Evolutionary conservation across 2,113 vertebrate genomes (phyloP).

Genomic region (Gavialis gangeticus): DNA sequence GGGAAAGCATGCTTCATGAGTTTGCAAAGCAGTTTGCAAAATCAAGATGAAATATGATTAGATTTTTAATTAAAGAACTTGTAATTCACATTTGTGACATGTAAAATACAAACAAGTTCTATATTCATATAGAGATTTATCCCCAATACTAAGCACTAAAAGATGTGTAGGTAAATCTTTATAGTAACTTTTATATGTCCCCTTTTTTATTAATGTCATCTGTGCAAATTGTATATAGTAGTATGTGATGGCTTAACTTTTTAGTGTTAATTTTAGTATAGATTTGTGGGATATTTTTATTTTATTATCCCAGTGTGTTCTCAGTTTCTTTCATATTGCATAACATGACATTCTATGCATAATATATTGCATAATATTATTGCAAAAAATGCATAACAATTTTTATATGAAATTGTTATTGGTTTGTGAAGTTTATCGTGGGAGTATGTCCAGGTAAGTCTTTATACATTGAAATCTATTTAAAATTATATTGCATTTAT

Average conservation of each 20-base stretch:
- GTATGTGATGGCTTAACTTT: neutral
- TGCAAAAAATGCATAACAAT: neutral
- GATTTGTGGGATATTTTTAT: neutral
- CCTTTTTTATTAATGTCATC: neutral
- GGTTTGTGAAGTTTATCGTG: neutral
- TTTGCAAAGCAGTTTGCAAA: neutral
- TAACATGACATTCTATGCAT: neutral
- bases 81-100: neutral
- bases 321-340: neutral
- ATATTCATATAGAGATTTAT: neutral
- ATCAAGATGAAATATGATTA: neutral
- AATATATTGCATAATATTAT: too few species aligned
- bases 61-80: neutral
- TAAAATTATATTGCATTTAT: neutral
- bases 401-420: neutral
- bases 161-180: neutral
- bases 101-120: neutral
- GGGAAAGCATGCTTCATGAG: neutral
- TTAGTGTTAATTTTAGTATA: neutral
- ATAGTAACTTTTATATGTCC: neutral
- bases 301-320: neutral
- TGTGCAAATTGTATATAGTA: neutral
- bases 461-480: neutral
- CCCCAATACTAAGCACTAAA: neutral
- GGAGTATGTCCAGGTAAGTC: slow-evolving; percentile 46